phyloP scores from a whole-genome alignment of 2,797 vertebrate genomes.

The Notoglanidium macrostoma region DNA sequence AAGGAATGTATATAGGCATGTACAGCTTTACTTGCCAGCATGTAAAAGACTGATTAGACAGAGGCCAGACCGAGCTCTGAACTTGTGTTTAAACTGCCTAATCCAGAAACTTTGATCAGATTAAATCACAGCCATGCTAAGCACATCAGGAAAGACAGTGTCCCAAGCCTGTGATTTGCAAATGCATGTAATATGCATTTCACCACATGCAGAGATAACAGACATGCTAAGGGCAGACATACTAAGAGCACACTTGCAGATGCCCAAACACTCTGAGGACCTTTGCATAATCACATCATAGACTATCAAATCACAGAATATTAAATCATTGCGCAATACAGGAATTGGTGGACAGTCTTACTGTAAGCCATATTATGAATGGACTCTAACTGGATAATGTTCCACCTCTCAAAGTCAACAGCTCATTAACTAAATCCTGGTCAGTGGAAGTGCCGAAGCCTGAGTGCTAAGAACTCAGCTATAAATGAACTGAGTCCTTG shows the following conservation, averaged over 20 bases:
- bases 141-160: conserved; percentile 13
- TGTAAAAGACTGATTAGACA: conserved; percentile 29
- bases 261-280: not conserved
- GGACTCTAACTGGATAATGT: not conserved
- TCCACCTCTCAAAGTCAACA: conserved; percentile 8
- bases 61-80: conserved; percentile 27
- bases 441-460: conserved; percentile 10
- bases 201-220: not conserved
- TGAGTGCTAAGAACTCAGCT: not conserved
- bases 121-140: conserved; percentile 41
- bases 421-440: conserved; percentile 37
- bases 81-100: conserved; percentile 20
- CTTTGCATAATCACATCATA: not conserved
- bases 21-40: conserved; percentile 20
- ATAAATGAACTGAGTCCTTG: conserved; percentile 30
- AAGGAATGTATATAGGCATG: conserved; percentile 6
- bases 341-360: not conserved
- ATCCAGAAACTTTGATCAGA: conserved; percentile 40
- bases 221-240: not conserved
- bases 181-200: not conserved
- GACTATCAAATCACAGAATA: conserved; percentile 10
- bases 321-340: not conserved
- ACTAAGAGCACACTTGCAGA: not conserved
- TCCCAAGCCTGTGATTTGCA: not conserved
- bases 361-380: conserved; percentile 18